These are phyloP conservation scores for Nothura maculosa DNA, from an alignment of 2,797 vertebrate species.

Conservation along the genomic window DNA sequence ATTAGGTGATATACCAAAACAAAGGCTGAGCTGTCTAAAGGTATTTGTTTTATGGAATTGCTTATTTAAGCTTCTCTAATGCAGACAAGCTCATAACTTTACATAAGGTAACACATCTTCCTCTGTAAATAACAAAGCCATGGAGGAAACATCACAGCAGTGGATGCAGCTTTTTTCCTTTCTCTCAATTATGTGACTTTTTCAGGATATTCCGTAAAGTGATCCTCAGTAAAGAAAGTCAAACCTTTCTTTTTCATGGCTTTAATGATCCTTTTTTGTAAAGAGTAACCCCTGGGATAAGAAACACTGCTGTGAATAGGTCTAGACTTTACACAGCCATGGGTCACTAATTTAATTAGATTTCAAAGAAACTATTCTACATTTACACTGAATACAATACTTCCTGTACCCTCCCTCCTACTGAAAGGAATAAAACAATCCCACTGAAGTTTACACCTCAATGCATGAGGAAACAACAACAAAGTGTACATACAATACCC, in stretches of 20 bases:
- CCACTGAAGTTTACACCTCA: constrained; percentile 74
- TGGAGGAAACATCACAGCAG: neutral
- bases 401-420: constrained; percentile 73
- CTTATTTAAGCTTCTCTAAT: neutral
- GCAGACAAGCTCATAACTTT: neutral
- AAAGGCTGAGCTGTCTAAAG: constrained; percentile 15
- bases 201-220: neutral
- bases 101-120: neutral
- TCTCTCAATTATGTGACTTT: neutral
- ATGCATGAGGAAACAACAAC: constrained; percentile 74
- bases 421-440: constrained; percentile 73
- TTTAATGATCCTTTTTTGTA: constrained; percentile 5
- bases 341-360: constrained; percentile 80
- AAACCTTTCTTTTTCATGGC: neutral
- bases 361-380: constrained; percentile 76
- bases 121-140: neutral
- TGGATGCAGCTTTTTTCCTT: neutral
- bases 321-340: constrained; percentile 77
- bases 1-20: constrained; percentile 32
- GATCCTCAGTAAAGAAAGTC: neutral
- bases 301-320: constrained; percentile 68
- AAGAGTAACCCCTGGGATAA: constrained; percentile 42
- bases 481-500: constrained; percentile 63
- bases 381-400: constrained; percentile 73
- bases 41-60: neutral